phyloP scores from a whole-genome alignment of 2,113 vertebrate species.

The Erythrocercus mccallii region DNA sequence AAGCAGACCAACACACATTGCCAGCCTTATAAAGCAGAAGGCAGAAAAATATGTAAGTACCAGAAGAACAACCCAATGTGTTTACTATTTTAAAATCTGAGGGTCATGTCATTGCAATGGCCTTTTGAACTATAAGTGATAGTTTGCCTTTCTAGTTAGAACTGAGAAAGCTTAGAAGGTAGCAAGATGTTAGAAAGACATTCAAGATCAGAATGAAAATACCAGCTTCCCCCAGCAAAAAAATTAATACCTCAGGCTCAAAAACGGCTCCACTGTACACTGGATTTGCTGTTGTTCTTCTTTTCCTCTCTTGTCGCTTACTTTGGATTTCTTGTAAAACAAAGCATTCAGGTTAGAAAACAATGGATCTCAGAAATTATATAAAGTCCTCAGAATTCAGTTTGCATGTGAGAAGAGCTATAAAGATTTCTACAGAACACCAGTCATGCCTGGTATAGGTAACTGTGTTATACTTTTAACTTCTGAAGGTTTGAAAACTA shows the following conservation, averaged over 20 bases:
- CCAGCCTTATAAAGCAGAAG: neutral
- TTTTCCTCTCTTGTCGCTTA: slow-evolving; percentile 94
- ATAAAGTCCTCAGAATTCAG: neutral
- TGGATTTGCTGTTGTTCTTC: slow-evolving; percentile 97
- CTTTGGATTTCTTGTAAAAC: slow-evolving; percentile 93
- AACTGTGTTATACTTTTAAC: neutral
- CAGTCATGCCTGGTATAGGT: neutral
- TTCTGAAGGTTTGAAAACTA: neutral
- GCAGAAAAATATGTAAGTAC: neutral
- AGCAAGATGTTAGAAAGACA: neutral
- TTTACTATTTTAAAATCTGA: neutral
- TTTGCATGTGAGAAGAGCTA: neutral
- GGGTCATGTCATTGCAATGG: neutral
- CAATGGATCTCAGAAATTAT: neutral
- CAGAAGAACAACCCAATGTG: neutral
- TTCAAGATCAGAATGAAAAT: neutral
- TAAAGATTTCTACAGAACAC: neutral
- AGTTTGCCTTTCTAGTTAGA: neutral
- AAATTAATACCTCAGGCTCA: slow-evolving; percentile 91
- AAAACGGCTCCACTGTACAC: slow-evolving; percentile 97
- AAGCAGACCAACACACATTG: neutral
- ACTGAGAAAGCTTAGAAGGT: neutral
- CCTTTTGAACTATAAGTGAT: neutral
- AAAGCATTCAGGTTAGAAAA: slow-evolving; percentile 60
- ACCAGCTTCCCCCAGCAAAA: neutral